A percentile compares a stretch with the other conserved stretches of the same genome.
phyloP scores from a whole-genome alignment of 1,140 invertebrate species.

The Penaeus japonicus region DNA sequence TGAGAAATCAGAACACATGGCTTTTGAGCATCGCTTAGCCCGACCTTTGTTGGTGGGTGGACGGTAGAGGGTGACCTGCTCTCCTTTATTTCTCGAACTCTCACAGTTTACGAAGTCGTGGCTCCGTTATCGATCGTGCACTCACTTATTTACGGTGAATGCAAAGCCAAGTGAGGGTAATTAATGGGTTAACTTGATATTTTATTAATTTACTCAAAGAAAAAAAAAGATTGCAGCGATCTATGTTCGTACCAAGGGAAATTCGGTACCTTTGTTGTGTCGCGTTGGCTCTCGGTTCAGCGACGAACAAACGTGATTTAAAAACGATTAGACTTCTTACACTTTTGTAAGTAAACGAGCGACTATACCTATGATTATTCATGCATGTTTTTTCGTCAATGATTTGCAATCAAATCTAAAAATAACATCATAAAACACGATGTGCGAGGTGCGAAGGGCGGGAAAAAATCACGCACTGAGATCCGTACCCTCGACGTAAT shows the following conservation, averaged over 20 bases:
- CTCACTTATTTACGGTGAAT: too few species aligned
- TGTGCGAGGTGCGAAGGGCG: neutral
- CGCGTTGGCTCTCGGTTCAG: neutral
- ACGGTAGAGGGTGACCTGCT: constrained; percentile 9
- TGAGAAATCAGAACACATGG: constrained; percentile 56
- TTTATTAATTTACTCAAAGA: neutral
- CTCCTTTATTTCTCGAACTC: neutral
- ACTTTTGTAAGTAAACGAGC: too few species aligned
- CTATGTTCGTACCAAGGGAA: constrained; percentile 24
- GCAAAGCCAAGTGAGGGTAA: too few species aligned
- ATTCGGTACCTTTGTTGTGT: constrained; percentile 38
- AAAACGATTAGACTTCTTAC: too few species aligned
- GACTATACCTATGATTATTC: too few species aligned
- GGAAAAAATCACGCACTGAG: constrained; percentile 47
- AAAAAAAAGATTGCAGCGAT: constrained; percentile 38
- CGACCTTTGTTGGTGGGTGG: constrained; percentile 55
- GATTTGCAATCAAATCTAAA: neutral
- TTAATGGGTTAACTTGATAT: neutral
- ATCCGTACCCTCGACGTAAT: constrained; percentile 34
- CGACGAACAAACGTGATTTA: too few species aligned
- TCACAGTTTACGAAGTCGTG: too few species aligned
- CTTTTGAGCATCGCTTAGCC: constrained; percentile 52
- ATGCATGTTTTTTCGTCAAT: neutral
- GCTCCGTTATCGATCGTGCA: too few species aligned
- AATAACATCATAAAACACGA: constrained; percentile 6